phyloP scores from a whole-genome alignment of 1,140 invertebrate species.

The Diploscapter pachys region DNA sequence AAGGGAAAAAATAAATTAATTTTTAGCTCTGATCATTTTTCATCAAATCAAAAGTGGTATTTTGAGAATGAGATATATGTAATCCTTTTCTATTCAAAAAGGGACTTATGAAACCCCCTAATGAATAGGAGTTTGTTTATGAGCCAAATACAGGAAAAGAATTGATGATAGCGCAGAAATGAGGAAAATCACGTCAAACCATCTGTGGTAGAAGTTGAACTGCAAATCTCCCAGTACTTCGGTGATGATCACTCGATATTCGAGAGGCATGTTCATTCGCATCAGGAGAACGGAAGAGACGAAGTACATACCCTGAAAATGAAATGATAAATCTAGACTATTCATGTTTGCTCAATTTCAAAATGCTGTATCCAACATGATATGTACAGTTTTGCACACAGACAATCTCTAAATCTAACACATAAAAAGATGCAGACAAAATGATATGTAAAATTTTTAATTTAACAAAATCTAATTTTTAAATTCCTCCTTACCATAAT shows the following conservation, averaged over 20 bases:
- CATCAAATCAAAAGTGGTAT: no score
- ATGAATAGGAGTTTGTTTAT: conserved; percentile 16
- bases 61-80: no score
- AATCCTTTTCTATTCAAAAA: no score
- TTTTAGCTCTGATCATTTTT: no score
- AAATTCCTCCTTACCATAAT: conserved; percentile 75
- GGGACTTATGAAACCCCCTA: no score
- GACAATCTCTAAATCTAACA: no score
- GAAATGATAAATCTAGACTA: neutral
- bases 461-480: neutral
- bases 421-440: neutral
- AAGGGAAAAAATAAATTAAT: no score
- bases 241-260: conserved; percentile 82
- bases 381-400: no score
- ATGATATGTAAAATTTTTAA: neutral
- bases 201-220: conserved; percentile 99
- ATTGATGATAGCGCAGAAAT: conserved; percentile 32
- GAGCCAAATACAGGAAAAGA: conserved; percentile 23
- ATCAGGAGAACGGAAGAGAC: conserved; percentile 94
- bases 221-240: conserved; percentile 95
- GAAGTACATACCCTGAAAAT: conserved; percentile 91
- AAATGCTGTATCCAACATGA: neutral
- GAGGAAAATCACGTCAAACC: conserved; percentile 99
- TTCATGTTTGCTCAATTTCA: neutral
- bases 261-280: conserved; percentile 94